Percentiles rank a stretch among this genome's conserved stretches.
These are phyloP conservation scores for Andrena trimmerana DNA, from an alignment of 2,888 invertebrate genomes.

Conservation along the genomic window DNA sequence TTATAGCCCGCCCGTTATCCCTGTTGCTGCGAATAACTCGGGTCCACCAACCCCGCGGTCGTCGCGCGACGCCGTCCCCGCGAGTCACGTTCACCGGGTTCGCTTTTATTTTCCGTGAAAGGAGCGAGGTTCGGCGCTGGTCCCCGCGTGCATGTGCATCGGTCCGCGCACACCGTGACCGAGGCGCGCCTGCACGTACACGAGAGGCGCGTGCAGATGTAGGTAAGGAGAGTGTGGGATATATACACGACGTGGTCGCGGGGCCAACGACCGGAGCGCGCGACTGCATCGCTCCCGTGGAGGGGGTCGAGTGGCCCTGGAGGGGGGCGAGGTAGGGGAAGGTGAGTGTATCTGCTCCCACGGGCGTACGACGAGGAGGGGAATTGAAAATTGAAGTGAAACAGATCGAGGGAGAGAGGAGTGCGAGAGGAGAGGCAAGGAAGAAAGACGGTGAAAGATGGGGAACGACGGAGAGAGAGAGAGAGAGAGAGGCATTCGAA, in stretches of 20 bases:
- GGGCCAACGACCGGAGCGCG: conserved; percentile 84
- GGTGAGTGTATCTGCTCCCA: conserved; percentile 66
- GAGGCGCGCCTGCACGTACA: conserved; percentile 47
- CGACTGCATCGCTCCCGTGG: conserved; percentile 70
- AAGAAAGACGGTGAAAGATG: conserved; percentile 45
- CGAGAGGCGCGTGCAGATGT: conserved; percentile 45
- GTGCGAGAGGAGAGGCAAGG: conserved; percentile 20
- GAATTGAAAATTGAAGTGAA: conserved; percentile 23
- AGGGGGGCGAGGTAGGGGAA: conserved; percentile 62
- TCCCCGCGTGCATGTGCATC: conserved; percentile 43
- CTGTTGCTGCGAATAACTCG: background rate
- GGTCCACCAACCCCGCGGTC: conserved; percentile 25
- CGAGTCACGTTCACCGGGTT: conserved; percentile 58
- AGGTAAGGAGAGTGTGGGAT: conserved; percentile 76
- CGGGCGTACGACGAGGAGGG: conserved; percentile 40
- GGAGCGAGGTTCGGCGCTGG: conserved; percentile 44
- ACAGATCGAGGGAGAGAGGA: conserved; percentile 13
- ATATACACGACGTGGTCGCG: conserved; percentile 74
- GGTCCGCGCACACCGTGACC: conserved; percentile 62
- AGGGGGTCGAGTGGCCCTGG: conserved; percentile 27
- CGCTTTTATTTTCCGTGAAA: conserved; percentile 76
- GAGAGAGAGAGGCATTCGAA: conserved; percentile 5
- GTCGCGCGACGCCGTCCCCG: conserved; percentile 3
- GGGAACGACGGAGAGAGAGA: background rate
- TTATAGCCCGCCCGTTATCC: conserved; percentile 6